phyloP scores from a whole-genome alignment of 92 coral and sea anemone species.

The Bergia sp. region DNA sequence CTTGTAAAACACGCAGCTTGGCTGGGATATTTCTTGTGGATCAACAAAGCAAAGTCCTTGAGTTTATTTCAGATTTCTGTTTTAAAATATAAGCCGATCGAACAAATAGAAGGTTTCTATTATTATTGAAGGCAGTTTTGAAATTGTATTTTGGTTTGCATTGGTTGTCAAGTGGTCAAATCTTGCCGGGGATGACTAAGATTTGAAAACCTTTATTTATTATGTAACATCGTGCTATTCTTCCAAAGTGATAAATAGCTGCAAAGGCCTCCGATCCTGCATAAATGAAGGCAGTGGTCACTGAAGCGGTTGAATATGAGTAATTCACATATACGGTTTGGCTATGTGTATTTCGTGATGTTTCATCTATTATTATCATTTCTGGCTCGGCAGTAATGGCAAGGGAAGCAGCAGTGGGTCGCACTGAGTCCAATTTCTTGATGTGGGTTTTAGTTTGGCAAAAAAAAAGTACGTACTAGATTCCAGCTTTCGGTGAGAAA shows the following conservation, averaged over 20 bases:
- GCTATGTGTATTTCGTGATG: conserved; percentile 19
- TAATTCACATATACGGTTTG: neutral
- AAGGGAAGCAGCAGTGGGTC: conserved; percentile 4
- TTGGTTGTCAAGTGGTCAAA: conserved; percentile 26
- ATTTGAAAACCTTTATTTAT: neutral
- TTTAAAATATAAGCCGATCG: neutral
- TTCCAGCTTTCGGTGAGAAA: neutral
- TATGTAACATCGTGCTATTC: neutral
- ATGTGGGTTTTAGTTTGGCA: neutral
- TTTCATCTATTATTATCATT: conserved; percentile 4
- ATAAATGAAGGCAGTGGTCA: conserved; percentile 14
- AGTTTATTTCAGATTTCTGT: conserved; percentile 22
- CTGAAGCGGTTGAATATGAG: neutral
- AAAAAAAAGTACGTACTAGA: neutral
- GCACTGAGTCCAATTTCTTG: neutral
- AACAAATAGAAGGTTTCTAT: neutral
- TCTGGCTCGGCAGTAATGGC: neutral
- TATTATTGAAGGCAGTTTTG: conserved; percentile 1
- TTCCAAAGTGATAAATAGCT: neutral
- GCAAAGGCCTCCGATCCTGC: neutral
- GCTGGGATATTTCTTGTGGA: neutral
- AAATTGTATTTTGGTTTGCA: conserved; percentile 21
- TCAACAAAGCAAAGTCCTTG: neutral
- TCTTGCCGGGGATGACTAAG: neutral
- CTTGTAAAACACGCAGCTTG: neutral